Base-by-base conservation (phyloP, 2,888 invertebrate species). In the Frankliniella fusca region DNA sequence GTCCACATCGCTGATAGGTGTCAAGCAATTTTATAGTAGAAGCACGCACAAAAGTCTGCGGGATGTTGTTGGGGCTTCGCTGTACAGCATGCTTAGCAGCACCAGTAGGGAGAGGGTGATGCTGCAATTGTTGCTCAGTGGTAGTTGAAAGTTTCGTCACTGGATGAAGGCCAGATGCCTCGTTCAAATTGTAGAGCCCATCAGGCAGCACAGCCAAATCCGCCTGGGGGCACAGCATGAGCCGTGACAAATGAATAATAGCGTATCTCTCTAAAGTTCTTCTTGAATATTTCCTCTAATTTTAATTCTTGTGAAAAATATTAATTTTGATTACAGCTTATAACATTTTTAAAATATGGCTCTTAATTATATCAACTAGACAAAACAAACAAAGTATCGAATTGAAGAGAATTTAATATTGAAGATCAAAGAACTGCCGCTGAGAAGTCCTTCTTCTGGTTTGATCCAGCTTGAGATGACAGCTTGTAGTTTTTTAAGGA, bases 21-120 rank as follows among this genome's bases (percentile, higher is more conserved):
- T 93, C 92, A 89, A 92, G 87, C 85, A 92, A 89, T 88, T 92
- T 93, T 88, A 93, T 92, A 85, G 92, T 92, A 84, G 92, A 92
- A 83, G 93, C 91, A 86, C 92, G 90, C 86, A 93, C 91, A 87
- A 91, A 91, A 86, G 90, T 90, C 86, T 90, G 90, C 86, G 91
- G 90, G 87, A 88, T 76, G 70, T 9, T 27, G 70, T 27, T 87
- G 84, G 87, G 88, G 84, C 88, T 76, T 76, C 70, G 70, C 70
- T 76, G 70, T 76, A 76, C 70, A 76, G 70, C 70, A 76, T 76
- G 70, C 70, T 76, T 76, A 76, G 70, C 27, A 76, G 70, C 70
- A 76, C 70, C 70, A 76, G 27, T 27, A 76, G 70, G 70, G 27
- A 23, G 8, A 76, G 70, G 12, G 27, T 76, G 70, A 76, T 76